Conservation (phyloP, 2,113 vertebrate genomes). For the Fregata magnificens region DNA sequence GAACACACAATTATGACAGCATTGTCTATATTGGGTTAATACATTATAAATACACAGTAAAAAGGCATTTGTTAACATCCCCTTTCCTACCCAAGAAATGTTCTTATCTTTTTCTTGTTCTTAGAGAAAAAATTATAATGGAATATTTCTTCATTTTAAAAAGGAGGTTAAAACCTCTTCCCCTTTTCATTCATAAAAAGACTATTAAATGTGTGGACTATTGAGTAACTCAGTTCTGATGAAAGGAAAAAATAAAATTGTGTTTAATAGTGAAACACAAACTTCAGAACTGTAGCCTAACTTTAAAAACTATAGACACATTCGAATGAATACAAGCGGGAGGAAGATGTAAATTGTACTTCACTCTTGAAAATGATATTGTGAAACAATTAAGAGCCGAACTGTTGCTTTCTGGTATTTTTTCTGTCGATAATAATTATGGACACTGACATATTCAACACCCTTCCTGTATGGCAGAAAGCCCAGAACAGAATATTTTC, state of each 20-base stretch:
- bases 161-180: not conserved
- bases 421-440: conserved; percentile 61
- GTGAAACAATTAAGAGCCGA: conserved; percentile 31
- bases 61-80: not conserved
- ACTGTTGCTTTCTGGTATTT: conserved; percentile 48
- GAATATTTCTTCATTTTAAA: not conserved
- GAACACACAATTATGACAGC: not conserved
- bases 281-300: not conserved
- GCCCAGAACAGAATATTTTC: conserved; percentile 74
- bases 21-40: accelerated
- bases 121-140: not conserved
- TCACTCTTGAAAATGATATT: not conserved
- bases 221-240: not conserved
- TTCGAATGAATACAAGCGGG: not conserved
- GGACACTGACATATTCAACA: conserved; percentile 58
- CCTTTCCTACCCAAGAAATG: not conserved
- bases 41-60: accelerated
- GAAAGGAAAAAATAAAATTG: not conserved
- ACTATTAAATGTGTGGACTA: not conserved
- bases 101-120: not conserved
- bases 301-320: not conserved
- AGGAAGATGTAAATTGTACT: not conserved
- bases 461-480: conserved; percentile 76
- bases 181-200: not conserved
- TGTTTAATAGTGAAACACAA: not conserved